Conservation (phyloP, 2,888 invertebrate genomes). For the Buathra laborator region DNA sequence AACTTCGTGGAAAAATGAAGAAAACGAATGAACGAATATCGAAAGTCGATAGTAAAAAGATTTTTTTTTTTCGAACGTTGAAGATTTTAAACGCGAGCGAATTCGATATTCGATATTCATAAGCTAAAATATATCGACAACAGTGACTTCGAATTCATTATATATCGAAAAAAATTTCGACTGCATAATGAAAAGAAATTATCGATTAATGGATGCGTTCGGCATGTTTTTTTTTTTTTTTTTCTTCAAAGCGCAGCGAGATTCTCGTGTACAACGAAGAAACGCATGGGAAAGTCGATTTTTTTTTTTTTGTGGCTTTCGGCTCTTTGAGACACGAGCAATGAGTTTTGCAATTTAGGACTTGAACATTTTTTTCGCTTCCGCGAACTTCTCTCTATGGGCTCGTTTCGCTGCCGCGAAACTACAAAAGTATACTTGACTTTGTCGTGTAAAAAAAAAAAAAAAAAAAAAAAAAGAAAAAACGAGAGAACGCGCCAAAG, state of each 20-base stretch:
- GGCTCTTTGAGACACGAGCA: background rate
- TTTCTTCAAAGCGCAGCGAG: background rate
- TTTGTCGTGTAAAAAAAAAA: background rate
- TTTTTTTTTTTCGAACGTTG: background rate
- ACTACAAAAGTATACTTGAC: conserved; percentile 25
- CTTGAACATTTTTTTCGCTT: background rate
- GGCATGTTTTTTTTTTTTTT: background rate
- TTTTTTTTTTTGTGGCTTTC: background rate
- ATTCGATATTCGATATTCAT: background rate
- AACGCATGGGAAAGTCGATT: background rate
- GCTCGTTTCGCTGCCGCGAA: background rate
- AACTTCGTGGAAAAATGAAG: too few relatives aligned
- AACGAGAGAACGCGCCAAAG: background rate
- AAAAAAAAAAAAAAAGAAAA: background rate
- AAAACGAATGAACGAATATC: background rate
- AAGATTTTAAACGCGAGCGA: background rate
- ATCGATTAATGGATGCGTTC: background rate
- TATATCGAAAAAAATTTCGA: background rate
- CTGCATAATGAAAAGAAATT: background rate
- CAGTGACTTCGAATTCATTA: background rate
- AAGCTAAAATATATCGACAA: background rate
- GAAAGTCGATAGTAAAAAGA: background rate
- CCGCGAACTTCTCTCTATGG: background rate
- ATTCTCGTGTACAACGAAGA: background rate
- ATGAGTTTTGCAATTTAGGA: conserved; percentile 2